Evolutionary conservation across 2,797 vertebrate species (phyloP).

Genomic region (Benthosema pterotum): DNA sequence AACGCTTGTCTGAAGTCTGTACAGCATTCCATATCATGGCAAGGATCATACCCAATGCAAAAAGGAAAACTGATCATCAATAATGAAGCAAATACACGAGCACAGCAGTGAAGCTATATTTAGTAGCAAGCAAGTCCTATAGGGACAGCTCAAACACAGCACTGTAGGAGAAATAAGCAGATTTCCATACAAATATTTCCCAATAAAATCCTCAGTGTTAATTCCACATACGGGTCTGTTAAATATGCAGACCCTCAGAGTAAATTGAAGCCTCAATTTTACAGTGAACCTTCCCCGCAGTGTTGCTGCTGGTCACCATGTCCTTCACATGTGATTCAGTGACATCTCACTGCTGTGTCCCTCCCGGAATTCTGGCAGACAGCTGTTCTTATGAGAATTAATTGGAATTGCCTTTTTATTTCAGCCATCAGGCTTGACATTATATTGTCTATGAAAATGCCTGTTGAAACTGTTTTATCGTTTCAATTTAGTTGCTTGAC

Average conservation of each 20-base stretch:
- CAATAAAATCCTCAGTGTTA: no score
- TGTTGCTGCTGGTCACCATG: slow-evolving; percentile 21
- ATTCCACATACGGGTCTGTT: no score
- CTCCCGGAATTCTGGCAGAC: slow-evolving; percentile 9
- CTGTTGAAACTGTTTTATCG: slow-evolving; percentile 50
- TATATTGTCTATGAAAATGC: slow-evolving; percentile 56
- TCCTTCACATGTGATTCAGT: slow-evolving; percentile 32
- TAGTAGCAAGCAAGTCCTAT: no score
- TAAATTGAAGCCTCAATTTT: no score
- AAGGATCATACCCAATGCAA: no score
- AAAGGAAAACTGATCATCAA: slow-evolving; percentile 17
- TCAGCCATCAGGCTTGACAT: slow-evolving; percentile 48
- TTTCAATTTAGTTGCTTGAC: slow-evolving; percentile 60
- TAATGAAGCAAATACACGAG: slow-evolving; percentile 30
- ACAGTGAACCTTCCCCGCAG: slow-evolving; percentile 25
- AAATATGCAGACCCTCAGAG: no score
- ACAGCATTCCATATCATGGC: no score
- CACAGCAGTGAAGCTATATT: slow-evolving; percentile 17
- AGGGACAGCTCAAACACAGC: neutral
- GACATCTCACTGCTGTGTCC: slow-evolving; percentile 19
- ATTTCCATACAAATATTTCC: neutral
- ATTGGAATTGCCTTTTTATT: slow-evolving; percentile 38
- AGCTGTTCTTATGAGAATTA: slow-evolving; percentile 32
- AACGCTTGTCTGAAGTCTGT: no score
- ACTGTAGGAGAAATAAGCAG: neutral